A percentile compares a stretch with the other conserved stretches of the same genome.
These are phyloP conservation scores for Caracal caracal DNA, from an alignment of 2,113 vertebrate species.

Conservation along the genomic window DNA sequence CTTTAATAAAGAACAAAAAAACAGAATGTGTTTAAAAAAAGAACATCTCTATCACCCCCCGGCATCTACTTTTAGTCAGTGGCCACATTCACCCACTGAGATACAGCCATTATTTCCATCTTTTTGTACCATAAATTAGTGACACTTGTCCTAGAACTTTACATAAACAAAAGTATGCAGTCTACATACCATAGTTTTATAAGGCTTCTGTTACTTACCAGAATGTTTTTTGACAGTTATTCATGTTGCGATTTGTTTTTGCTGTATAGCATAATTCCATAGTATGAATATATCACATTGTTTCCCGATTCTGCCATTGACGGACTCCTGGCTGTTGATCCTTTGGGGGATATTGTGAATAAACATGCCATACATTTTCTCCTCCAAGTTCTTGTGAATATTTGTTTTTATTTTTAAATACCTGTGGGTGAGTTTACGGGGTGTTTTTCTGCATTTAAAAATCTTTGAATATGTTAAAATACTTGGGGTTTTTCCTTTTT, in stretches of 20 bases:
- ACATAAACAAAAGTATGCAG: neutral
- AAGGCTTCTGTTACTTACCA: neutral
- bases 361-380: neutral
- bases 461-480: neutral
- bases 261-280: neutral
- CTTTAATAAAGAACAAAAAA: neutral
- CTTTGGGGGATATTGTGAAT: neutral
- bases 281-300: too few relatives aligned
- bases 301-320: neutral
- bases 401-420: neutral
- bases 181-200: neutral
- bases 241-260: neutral
- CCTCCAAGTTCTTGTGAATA: neutral
- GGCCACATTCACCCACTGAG: neutral
- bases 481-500: neutral
- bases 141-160: neutral
- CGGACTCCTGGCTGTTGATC: neutral
- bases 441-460: neutral
- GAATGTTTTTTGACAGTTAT: neutral
- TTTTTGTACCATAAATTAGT: neutral
- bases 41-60: neutral
- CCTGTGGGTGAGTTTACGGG: neutral
- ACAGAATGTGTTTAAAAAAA: neutral
- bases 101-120: neutral
- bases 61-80: neutral